Conservation (phyloP, 2,888 invertebrate genomes). For the Fabriciana adippe region DNA sequence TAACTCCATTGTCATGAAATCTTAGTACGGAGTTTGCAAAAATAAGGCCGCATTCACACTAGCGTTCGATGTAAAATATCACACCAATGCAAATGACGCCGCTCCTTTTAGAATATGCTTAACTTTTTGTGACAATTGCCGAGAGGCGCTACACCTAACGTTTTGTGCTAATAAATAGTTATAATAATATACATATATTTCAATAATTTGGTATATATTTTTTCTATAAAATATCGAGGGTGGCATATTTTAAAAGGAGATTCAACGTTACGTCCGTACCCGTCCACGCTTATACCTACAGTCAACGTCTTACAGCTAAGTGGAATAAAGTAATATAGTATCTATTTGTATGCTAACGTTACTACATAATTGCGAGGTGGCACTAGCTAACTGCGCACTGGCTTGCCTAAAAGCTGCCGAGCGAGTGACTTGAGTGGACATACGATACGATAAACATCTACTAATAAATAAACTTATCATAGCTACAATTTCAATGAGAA, state of each 20-base stretch:
- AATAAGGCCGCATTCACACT: constrained; percentile 76
- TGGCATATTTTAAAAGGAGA: constrained; percentile 68
- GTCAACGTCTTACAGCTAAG: constrained; percentile 70
- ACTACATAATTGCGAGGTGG: constrained; percentile 75
- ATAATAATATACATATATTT: constrained; percentile 31
- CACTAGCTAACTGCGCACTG: constrained; percentile 64
- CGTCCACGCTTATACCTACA: constrained; percentile 66
- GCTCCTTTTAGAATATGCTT: constrained; percentile 70
- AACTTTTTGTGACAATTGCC: constrained; percentile 65
- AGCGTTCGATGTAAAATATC: constrained; percentile 71
- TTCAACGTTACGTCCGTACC: constrained; percentile 55
- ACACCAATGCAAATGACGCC: constrained; percentile 73
- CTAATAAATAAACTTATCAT: background rate
- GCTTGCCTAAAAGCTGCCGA: constrained; percentile 48
- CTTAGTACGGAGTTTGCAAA: constrained; percentile 54
- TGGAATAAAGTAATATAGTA: constrained; percentile 65
- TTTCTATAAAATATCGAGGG: constrained; percentile 38
- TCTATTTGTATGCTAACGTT: constrained; percentile 57
- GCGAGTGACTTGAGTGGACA: constrained; percentile 27
- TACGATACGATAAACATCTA: background rate
- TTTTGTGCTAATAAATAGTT: constrained; percentile 42
- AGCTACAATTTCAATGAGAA: background rate
- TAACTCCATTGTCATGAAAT: constrained; percentile 58
- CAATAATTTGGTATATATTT: constrained; percentile 37
- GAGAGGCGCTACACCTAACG: constrained; percentile 27